These are phyloP conservation scores for cat (Felis catus) DNA, from an alignment of 2,113 vertebrate species.

Conservation along the genomic window DNA sequence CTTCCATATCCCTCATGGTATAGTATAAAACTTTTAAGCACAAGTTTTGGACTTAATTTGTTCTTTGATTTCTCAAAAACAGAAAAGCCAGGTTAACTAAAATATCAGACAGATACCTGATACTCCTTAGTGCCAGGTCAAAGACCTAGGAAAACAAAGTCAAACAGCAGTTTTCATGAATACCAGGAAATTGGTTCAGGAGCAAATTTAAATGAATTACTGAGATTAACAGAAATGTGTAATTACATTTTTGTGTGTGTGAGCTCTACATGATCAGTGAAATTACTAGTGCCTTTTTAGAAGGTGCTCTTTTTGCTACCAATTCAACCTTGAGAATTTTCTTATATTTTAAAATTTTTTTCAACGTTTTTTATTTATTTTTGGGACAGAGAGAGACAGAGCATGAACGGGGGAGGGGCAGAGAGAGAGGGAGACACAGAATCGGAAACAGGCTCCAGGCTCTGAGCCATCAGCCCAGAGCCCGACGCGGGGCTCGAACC, in stretches of 20 bases:
- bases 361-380: too few relatives aligned
- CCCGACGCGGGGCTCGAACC: too few relatives aligned
- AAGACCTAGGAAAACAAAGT: neutral
- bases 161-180: conserved; percentile 3
- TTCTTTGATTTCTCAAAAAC: neutral
- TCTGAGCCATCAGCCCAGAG: too few relatives aligned
- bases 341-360: conserved; percentile 54
- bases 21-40: neutral
- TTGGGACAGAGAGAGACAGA: too few relatives aligned
- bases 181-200: neutral
- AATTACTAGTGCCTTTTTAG: conserved; percentile 36
- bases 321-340: conserved; percentile 61
- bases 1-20: neutral
- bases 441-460: too few relatives aligned
- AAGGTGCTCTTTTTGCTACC: conserved; percentile 42
- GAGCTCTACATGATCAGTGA: conserved; percentile 33
- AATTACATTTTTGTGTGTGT: conserved; percentile 40
- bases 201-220: conserved; percentile 53
- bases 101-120: neutral
- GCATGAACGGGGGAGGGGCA: too few relatives aligned
- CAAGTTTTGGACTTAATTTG: neutral
- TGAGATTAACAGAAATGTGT: conserved; percentile 51
- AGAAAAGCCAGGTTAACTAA: neutral
- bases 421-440: too few relatives aligned
- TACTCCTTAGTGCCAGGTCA: neutral